Base-by-base conservation (phyloP, 35 echinoderm and acorn worm species). In the Apostichopus parvimensis region DNA sequence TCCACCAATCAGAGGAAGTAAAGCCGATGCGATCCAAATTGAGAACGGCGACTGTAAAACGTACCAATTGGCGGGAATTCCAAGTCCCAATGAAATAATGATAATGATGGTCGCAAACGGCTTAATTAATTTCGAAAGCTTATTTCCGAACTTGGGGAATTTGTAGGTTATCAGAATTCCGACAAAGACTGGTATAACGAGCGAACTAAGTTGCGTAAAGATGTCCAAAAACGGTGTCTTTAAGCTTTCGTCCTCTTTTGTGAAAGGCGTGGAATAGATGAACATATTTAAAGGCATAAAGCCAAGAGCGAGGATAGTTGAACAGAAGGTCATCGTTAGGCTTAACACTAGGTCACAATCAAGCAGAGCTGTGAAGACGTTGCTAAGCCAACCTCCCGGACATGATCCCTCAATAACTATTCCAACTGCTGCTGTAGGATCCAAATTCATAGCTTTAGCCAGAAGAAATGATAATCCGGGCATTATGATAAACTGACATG, bases 401-500 rank as follows among this genome's bases (percentile, higher is more conserved):
- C 95, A 93, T 5, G 92, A 93, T 8, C 95, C 95, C 11, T 65
- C 80, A 20, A 93, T 90, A 26, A 96, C 91, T 2, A 93, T 56
- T 13, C 90, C 95, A 9, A 96, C 79, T 2, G 95, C 79, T 18
- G 79, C 26, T 5, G 94, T 80, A 26, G 82, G 52, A 13, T 95
- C 91, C 9, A 95, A 83, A 12, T 89, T 80, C 53, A 92, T 72
- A 1, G 58, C 55, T 61, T 85, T 95, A 4, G 94, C 87, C 18
- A 95, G 25, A 62, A 88, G 52, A 34, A 87, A 92, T 9, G 94
- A 61, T 28, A 92, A 26, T 0, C 82, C 91, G 28, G 95, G 95
- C 95, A 95, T 95, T 13, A 95, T 80, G 53, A 95, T 91, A 60
- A 95, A 95, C 92, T 95, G 94, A 54, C 92, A 95, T 56, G 88